Evolutionary conservation across 2,888 invertebrate species (phyloP).

Genomic region (Carabus problematicus): DNA sequence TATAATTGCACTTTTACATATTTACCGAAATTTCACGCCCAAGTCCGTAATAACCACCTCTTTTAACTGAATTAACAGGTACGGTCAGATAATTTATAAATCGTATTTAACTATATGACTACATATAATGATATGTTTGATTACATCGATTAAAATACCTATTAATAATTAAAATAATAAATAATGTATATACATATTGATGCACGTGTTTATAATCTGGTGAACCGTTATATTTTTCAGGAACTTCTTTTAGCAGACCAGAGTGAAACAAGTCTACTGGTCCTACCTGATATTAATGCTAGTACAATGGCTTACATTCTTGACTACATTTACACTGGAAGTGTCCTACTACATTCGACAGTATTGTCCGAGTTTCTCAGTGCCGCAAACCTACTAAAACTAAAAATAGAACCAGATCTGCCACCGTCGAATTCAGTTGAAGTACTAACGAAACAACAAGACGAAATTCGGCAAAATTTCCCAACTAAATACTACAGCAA

Average conservation of each 20-base stretch:
- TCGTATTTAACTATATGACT: no score
- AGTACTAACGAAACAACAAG: not conserved
- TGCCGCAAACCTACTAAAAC: constrained; percentile 60
- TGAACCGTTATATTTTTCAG: constrained; percentile 48
- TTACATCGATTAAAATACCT: no score
- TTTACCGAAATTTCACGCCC: no score
- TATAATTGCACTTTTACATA: no score
- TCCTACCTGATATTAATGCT: constrained; percentile 70
- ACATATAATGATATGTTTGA: no score
- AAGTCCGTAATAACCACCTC: no score
- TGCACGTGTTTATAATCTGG: not conserved
- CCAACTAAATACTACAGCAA: constrained; percentile 22
- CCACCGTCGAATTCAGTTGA: not conserved
- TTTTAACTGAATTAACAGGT: no score
- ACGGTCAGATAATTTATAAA: no score
- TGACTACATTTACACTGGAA: constrained; percentile 74
- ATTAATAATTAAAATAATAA: no score
- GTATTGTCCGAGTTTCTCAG: constrained; percentile 67
- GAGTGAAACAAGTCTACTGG: constrained; percentile 67
- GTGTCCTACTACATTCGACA: constrained; percentile 66
- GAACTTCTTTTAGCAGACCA: constrained; percentile 53
- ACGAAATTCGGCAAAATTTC: constrained; percentile 13
- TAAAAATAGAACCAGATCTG: constrained; percentile 27
- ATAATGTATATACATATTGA: no score
- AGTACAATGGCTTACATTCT: constrained; percentile 70